Conservation (phyloP, 64 coral and sea anemone genomes). For the Montipora efflorescens region DNA sequence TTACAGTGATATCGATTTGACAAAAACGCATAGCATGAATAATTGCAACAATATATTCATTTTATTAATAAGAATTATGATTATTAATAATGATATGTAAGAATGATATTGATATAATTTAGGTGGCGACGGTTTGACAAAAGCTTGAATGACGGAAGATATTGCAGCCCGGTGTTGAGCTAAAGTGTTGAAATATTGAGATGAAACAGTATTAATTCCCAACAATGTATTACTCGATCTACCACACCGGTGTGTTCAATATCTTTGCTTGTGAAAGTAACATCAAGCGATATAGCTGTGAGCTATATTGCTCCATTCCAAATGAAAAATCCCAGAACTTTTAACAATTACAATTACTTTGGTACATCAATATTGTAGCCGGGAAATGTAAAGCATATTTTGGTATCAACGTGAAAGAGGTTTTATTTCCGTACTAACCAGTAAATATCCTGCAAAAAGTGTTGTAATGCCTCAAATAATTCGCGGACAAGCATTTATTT, state of each 20-base stretch:
- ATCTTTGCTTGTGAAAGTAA: not conserved
- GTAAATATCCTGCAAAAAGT: not conserved
- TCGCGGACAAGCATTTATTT: not conserved
- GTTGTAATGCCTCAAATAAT: not conserved
- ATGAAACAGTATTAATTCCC: not conserved
- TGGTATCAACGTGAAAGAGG: not conserved
- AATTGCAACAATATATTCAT: not conserved
- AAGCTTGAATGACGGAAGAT: not conserved
- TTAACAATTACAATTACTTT: conserved; percentile 30
- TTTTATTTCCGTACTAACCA: conserved; percentile 6
- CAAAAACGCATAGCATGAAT: not conserved
- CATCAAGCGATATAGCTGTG: not conserved
- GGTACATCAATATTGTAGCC: conserved; percentile 25
- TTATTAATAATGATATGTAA: not conserved
- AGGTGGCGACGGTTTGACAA: not conserved
- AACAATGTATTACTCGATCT: not conserved
- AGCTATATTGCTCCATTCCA: not conserved
- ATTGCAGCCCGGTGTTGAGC: not conserved
- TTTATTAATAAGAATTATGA: not conserved
- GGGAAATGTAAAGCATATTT: conserved; percentile 29
- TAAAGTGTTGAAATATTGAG: not conserved
- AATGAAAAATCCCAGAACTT: not conserved
- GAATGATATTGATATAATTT: not conserved
- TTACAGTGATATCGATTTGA: not conserved
- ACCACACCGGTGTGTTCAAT: not conserved